Percentiles rank a stretch among this genome's conserved stretches.
These are phyloP conservation scores for Carposina sasakii DNA, from an alignment of 1,140 invertebrate genomes.

Conservation along the genomic window DNA sequence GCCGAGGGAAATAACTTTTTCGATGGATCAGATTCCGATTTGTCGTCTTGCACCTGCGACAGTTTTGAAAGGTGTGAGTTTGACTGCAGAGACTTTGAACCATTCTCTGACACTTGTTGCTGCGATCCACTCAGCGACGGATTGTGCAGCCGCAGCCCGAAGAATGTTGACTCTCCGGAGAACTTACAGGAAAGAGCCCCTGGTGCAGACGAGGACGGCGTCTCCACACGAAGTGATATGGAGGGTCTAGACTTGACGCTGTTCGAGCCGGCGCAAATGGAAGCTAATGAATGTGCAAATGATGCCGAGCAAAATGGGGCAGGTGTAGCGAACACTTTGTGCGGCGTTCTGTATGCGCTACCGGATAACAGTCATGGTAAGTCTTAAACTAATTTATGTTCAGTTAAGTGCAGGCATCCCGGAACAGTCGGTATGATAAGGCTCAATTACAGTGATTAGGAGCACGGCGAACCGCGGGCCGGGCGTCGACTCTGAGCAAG, in stretches of 20 bases:
- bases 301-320: conserved; percentile 45
- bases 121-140: conserved; percentile 68
- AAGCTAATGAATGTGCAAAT: conserved; percentile 49
- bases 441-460: conserved; percentile 43
- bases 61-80: conserved; percentile 71
- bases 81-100: conserved; percentile 72
- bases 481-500: background rate
- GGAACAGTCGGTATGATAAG: conserved; percentile 32
- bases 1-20: conserved; percentile 49
- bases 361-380: conserved; percentile 48
- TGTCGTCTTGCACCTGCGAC: conserved; percentile 68
- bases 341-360: conserved; percentile 55
- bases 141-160: conserved; percentile 66
- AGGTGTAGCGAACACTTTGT: conserved; percentile 38
- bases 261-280: conserved; percentile 75
- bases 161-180: conserved; percentile 65
- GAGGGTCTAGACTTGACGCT: conserved; percentile 78
- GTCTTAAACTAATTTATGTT: conserved; percentile 33
- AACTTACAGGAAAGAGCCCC: conserved; percentile 58
- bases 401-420: conserved; percentile 26
- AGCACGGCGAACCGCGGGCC: conserved; percentile 22
- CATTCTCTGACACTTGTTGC: conserved; percentile 73
- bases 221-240: conserved; percentile 76
- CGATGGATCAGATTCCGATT: conserved; percentile 61
- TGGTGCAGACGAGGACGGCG: conserved; percentile 57